Conservation (phyloP, 92 coral and sea anemone genomes). For the Zoanthus solanderi region DNA sequence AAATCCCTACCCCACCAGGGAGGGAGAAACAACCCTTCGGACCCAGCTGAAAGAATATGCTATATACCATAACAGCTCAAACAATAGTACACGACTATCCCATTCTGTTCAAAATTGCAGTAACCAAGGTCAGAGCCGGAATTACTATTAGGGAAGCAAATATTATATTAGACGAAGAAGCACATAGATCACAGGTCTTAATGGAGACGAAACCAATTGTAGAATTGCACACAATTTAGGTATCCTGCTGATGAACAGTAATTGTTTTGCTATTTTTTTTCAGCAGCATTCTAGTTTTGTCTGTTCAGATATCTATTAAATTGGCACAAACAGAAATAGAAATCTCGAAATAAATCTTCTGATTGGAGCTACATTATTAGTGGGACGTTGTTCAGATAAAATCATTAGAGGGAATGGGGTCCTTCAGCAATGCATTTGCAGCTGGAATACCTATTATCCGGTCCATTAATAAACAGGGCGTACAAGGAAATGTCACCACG, state of each 20-base stretch:
- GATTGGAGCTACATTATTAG: too few species aligned
- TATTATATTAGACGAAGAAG: constrained; percentile 10
- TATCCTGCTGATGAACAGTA: too few species aligned
- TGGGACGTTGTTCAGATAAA: constrained; percentile 67
- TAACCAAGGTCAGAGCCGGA: constrained; percentile 39
- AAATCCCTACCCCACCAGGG: constrained; percentile 8
- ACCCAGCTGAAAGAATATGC: constrained; percentile 26
- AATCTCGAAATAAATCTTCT: constrained; percentile 30
- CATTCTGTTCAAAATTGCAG: constrained; percentile 56
- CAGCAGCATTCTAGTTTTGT: too few species aligned
- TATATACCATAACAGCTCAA: constrained; percentile 11
- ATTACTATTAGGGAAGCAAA: constrained; percentile 27
- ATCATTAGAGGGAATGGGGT: constrained; percentile 50
- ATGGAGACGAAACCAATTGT: too few species aligned
- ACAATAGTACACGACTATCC: constrained; percentile 17
- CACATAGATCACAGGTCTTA: too few species aligned
- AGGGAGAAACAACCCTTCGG: neutral
- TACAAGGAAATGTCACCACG: neutral
- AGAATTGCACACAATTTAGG: too few species aligned
- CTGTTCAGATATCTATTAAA: too few species aligned
- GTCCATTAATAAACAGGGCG: constrained; percentile 13
- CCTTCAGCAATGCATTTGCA: constrained; percentile 67
- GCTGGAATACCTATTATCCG: constrained; percentile 67
- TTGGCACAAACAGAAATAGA: constrained; percentile 53
- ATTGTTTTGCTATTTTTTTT: too few species aligned